These are phyloP conservation scores for Herpetotheres cachinnans DNA, from an alignment of 2,113 vertebrate species.

Conservation along the genomic window DNA sequence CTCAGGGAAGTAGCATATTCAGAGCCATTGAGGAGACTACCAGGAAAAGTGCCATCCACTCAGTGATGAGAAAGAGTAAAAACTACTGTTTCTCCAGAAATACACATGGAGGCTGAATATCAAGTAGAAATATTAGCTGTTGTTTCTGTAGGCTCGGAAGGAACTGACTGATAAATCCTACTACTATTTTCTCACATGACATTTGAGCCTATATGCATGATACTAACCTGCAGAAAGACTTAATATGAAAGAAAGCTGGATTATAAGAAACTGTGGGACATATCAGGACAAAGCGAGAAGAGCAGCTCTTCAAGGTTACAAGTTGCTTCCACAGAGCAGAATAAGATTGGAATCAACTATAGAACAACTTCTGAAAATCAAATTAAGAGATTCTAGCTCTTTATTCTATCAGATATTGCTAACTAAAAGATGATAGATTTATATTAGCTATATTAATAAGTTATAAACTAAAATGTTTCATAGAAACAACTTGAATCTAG, in stretches of 20 bases:
- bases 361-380: not conserved
- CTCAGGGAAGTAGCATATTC: not conserved
- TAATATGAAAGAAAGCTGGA: not conserved
- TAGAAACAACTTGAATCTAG: not conserved
- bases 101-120: not conserved
- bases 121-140: not conserved
- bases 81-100: not conserved
- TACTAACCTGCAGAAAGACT: not conserved
- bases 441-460: not conserved
- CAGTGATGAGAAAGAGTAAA: not conserved
- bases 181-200: not conserved
- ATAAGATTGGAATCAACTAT: not conserved
- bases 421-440: too few relatives aligned
- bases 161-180: not conserved
- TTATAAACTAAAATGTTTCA: not conserved
- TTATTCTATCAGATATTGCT: not conserved
- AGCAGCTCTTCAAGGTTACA: not conserved
- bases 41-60: not conserved
- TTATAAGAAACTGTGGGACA: not conserved
- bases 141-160: not conserved
- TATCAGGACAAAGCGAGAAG: not conserved
- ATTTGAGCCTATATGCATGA: not conserved
- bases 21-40: not conserved
- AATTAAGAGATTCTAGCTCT: not conserved
- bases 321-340: not conserved